Conservation (phyloP, 2,888 invertebrate genomes). For the Barypeithes pellucidus region DNA sequence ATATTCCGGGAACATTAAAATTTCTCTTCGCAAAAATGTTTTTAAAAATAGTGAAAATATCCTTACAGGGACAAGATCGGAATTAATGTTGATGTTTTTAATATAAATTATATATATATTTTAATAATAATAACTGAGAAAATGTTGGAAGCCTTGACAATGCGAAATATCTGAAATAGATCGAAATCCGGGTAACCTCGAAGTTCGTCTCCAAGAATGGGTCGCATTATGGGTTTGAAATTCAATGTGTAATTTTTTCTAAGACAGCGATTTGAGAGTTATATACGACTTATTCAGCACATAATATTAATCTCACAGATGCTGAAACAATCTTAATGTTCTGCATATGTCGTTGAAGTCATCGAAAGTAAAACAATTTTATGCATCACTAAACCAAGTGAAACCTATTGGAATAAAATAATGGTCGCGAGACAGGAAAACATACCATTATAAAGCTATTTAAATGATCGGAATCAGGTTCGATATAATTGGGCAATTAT, state of each 20-base stretch:
- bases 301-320: constrained; percentile 12
- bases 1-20: constrained; percentile 16
- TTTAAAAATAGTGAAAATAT: background rate
- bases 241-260: no score
- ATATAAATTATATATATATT: no score
- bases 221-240: no score
- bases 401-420: constrained; percentile 3
- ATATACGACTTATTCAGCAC: constrained; percentile 6
- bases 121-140: no score
- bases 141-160: no score
- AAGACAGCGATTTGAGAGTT: background rate
- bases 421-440: constrained; percentile 6
- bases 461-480: constrained; percentile 17
- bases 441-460: constrained; percentile 11
- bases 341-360: constrained; percentile 9
- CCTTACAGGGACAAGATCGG: background rate
- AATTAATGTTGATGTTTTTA: no score
- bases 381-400: constrained; percentile 17
- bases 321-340: constrained; percentile 11
- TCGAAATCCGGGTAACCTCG: no score
- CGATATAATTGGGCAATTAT: constrained; percentile 23
- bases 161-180: no score
- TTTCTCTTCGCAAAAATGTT: constrained; percentile 1
- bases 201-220: no score
- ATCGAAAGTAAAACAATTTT: constrained; percentile 24